Evolutionary conservation across 1,140 invertebrate species (phyloP), one percentile per base, ranked within the genome.

Genomic region (Lasioglossum baleicum): DNA sequence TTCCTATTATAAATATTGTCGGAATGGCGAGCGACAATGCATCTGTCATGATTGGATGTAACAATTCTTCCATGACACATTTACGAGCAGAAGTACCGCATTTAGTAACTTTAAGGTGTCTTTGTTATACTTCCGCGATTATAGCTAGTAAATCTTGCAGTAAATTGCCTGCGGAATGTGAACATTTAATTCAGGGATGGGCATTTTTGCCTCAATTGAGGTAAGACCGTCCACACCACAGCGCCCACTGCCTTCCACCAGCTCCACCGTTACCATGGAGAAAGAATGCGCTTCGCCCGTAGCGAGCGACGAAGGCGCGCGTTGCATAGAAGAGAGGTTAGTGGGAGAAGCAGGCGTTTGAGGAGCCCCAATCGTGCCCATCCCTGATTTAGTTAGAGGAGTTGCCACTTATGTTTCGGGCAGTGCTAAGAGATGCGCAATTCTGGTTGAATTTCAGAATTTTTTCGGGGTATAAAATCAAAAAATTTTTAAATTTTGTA

Each of bases 81-180:
- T 66, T 75, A 42, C 56, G 58, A 35, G 58, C 66, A 44, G 64
- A 67, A 13, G n/a, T 75, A 44, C 35, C 73, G 64, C 7, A 3
- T 15, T 31, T 66, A 7, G 44, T 73, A 17, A 20, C 66, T n/a
- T 58, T 58, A 58, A 58, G 1, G 26, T 26, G 26, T 26, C 26
- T 26, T 26, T 26, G 26, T 26, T 1, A 26, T 1, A 26, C 26
- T 7, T 75, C 72, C 17, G 72, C 63, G n/a, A 7, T 75, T 40
- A 26, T 65, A 11, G 63, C 44, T 1, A 73, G 60, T 64, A 64
- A 73, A 63, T 40, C 42, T 51, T 64, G 60, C 63, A 6, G 40
- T 48, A 75, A 75, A 75, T 75, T 75, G 53, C 56, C 56, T 17
- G 20, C 20, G 20, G 0, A 5, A 31, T 61, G 60, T 61, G n/a